These are phyloP conservation scores for Taxidea taxus DNA, from an alignment of 2,113 vertebrate genomes.

Conservation along the genomic window DNA sequence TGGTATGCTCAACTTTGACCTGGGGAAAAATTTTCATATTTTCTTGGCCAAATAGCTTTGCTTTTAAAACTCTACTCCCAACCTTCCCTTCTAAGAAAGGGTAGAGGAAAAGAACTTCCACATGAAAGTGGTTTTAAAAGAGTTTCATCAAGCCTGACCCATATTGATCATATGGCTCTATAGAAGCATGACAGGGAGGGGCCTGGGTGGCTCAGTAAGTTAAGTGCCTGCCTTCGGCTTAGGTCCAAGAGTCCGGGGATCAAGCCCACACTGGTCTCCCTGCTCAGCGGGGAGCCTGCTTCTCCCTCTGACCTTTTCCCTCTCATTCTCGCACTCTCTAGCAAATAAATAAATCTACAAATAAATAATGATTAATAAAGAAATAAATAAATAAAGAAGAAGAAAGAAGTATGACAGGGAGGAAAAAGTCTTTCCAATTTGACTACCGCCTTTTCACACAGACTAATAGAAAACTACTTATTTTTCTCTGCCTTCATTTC, in stretches of 20 bases:
- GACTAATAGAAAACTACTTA: conserved; percentile 4
- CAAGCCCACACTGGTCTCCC: no score
- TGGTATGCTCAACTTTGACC: conserved; percentile 4
- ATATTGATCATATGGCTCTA: neutral
- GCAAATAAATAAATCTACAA: no score
- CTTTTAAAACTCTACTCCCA: conserved; percentile 29
- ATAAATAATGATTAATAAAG: no score
- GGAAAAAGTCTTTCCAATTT: neutral
- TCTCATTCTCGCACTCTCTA: no score
- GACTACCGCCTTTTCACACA: neutral
- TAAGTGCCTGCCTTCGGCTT: no score
- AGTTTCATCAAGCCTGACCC: neutral
- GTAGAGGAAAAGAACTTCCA: conserved; percentile 51
- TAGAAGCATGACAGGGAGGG: neutral
- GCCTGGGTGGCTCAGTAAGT: no score
- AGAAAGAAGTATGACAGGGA: neutral
- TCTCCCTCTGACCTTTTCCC: no score
- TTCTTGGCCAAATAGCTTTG: conserved; percentile 66
- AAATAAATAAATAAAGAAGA: no score
- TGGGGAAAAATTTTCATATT: conserved; percentile 23
- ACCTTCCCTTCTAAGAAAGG: conserved; percentile 38
- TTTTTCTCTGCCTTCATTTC: conserved; percentile 3
- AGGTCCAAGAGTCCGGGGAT: no score
- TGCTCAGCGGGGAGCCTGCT: no score
- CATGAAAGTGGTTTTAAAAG: conserved; percentile 40